A percentile compares a stretch with the other conserved stretches of the same genome.
Conservation (phyloP, 2,888 invertebrate species). For the Dinocampus coccinellae region DNA sequence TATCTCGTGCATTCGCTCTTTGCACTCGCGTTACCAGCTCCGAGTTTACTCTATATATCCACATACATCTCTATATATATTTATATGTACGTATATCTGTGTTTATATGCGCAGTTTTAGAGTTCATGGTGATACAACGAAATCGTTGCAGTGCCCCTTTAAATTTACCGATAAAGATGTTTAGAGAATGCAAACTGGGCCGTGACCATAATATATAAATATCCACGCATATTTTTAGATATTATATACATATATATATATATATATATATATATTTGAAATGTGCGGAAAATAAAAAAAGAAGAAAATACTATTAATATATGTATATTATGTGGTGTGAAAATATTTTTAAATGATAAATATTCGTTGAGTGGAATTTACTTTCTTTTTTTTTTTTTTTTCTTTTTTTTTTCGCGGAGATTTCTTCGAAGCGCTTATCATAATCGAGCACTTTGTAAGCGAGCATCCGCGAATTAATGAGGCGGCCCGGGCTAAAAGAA, state of each 20-base stretch:
- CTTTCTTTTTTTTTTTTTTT: background rate
- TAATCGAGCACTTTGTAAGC: constrained; percentile 49
- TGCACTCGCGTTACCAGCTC: constrained; percentile 22
- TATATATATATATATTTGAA: background rate
- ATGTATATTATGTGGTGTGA: background rate
- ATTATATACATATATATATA: no score
- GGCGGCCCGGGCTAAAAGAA: constrained; percentile 32
- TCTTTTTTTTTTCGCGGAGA: background rate
- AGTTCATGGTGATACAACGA: constrained; percentile 7
- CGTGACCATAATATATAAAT: background rate
- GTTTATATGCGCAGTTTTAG: constrained; percentile 22
- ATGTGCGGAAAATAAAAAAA: background rate
- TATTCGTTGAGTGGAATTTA: background rate
- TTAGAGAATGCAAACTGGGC: constrained; percentile 29
- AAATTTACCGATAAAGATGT: constrained; percentile 37
- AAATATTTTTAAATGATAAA: background rate
- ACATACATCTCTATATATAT: background rate
- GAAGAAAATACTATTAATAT: background rate
- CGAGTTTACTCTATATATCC: background rate
- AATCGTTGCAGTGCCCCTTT: constrained; percentile 44
- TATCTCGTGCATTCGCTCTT: constrained; percentile 42
- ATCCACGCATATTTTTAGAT: no score
- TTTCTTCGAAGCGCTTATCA: constrained; percentile 46
- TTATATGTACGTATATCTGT: constrained; percentile 18
- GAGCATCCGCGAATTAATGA: constrained; percentile 44